phyloP scores from a whole-genome alignment of 2,113 vertebrate genomes.

The Crypturellus undulatus region DNA sequence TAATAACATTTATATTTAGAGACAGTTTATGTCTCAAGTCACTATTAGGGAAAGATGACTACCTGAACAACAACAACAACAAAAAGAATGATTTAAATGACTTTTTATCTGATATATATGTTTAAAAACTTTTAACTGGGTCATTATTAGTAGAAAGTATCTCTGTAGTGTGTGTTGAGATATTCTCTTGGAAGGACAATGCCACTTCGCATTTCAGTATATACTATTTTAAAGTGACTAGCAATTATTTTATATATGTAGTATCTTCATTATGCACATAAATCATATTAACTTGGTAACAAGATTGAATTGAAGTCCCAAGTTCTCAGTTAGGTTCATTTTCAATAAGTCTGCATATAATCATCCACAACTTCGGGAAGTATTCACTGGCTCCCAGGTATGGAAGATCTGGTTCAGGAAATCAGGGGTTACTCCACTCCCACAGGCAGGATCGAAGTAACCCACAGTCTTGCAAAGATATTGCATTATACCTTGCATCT shows the following conservation, averaged over 20 bases:
- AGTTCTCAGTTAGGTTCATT: neutral
- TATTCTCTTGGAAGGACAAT: neutral
- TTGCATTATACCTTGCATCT: neutral
- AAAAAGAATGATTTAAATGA: neutral
- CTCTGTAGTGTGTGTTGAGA: neutral
- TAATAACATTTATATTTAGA: neutral
- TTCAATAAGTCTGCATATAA: neutral
- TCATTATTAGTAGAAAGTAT: neutral
- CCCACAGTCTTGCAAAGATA: rapidly evolving
- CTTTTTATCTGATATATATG: neutral
- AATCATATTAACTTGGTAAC: neutral
- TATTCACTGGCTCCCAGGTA: rapidly evolving
- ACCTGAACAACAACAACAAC: neutral
- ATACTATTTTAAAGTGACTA: neutral
- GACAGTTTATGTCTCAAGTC: neutral
- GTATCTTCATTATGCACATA: neutral
- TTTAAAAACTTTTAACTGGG: rapidly evolving
- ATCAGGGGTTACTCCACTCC: neutral
- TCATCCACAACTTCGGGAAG: neutral
- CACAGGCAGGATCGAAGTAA: neutral
- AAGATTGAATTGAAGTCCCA: neutral
- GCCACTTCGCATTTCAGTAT: neutral
- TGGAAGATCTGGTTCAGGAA: neutral
- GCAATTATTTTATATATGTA: neutral
- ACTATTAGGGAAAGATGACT: neutral